Evolutionary conservation across 2,797 vertebrate genomes (phyloP).

Genomic region (Ptychadena robeensis): DNA sequence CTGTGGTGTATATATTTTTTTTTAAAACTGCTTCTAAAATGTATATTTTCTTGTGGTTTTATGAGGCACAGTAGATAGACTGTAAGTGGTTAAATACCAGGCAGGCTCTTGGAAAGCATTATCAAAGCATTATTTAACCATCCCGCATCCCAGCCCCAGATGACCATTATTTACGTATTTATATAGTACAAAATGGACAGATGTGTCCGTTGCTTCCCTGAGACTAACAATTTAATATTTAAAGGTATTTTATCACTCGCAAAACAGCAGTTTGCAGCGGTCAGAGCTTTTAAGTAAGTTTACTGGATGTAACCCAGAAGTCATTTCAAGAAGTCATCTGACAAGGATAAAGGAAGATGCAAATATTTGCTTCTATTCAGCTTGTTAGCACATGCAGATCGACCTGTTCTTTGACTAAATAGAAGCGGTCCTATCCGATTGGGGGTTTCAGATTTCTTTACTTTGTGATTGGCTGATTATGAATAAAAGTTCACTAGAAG

Average conservation of each 20-base stretch:
- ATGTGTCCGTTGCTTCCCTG: slow-evolving; percentile 23
- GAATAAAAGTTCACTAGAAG: background rate
- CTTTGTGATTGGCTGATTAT: no score
- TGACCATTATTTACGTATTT: slow-evolving; percentile 39
- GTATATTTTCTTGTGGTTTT: slow-evolving; percentile 38
- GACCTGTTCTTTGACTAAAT: background rate
- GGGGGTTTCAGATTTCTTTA: background rate
- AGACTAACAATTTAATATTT: slow-evolving; percentile 1
- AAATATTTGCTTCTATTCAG: background rate
- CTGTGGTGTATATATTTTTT: slow-evolving; percentile 43
- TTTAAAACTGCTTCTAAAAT: slow-evolving; percentile 28
- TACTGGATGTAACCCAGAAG: no score
- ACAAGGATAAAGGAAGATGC: background rate
- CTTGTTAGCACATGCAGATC: background rate
- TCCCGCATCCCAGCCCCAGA: slow-evolving; percentile 11
- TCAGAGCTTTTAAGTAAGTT: no score
- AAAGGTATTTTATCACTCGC: slow-evolving; percentile 15
- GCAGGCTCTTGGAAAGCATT: slow-evolving; percentile 24
- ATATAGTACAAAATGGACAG: slow-evolving; percentile 41
- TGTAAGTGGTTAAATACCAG: slow-evolving; percentile 25
- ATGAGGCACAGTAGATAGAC: slow-evolving; percentile 11
- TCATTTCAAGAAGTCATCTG: no score
- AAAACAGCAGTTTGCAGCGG: no score
- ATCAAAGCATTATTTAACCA: slow-evolving; percentile 22
- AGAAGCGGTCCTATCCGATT: background rate